phyloP scores from a whole-genome alignment of 2,797 vertebrate species.

The Pteropus rufus region DNA sequence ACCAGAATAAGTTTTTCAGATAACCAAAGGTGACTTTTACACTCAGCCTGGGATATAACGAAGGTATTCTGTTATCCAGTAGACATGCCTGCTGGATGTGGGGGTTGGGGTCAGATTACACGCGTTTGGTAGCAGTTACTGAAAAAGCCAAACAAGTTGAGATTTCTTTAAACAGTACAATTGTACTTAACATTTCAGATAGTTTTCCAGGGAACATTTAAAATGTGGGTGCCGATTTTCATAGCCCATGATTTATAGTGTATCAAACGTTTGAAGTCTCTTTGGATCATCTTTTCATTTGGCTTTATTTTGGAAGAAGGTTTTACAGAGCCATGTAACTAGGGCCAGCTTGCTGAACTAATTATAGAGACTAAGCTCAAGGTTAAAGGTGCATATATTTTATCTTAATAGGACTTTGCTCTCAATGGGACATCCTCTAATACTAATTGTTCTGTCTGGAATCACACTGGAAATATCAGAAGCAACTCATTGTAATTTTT shows the following conservation, averaged over 20 bases:
- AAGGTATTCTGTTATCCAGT: not conserved
- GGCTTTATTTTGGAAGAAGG: not conserved
- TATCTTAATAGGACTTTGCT: not conserved
- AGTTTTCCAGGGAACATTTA: conserved; percentile 14
- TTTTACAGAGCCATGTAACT: not conserved
- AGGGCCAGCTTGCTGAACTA: not conserved
- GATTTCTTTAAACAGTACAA: not conserved
- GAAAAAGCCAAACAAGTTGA: not conserved
- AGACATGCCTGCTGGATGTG: not conserved
- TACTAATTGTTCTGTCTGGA: not conserved
- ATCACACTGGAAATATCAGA: not conserved
- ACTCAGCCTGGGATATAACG: not conserved
- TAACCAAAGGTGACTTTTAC: not conserved
- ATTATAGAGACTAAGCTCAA: not conserved
- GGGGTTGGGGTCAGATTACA: not conserved
- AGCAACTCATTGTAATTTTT: conserved; percentile 3
- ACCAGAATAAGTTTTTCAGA: not conserved
- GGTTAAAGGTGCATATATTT: not conserved
- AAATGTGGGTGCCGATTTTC: not conserved
- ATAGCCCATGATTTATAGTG: not conserved
- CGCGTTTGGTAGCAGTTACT: not conserved
- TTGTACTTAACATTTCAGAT: not conserved
- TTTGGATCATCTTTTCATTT: not conserved
- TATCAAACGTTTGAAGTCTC: not conserved
- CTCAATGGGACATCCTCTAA: not conserved